Evolutionary conservation across 1,140 invertebrate genomes (phyloP).

Genomic region (Bombus fervidus): DNA sequence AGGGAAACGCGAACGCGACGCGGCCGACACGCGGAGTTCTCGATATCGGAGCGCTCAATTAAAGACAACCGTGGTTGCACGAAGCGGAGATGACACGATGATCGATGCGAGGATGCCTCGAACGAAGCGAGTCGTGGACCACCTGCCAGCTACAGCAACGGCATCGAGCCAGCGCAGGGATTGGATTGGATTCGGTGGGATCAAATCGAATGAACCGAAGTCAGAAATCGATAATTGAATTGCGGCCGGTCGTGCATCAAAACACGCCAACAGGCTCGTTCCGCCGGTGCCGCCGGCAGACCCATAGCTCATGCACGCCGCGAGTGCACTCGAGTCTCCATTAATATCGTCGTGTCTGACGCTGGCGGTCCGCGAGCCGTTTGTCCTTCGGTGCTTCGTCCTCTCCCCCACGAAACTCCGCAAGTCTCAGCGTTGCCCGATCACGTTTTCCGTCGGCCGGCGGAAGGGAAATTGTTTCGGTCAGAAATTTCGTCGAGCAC

Average conservation of each 20-base stretch:
- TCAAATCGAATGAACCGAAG: slow-evolving; percentile 38
- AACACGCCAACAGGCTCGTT: slow-evolving; percentile 38
- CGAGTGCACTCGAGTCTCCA: slow-evolving; percentile 49
- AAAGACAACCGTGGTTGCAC: not conserved
- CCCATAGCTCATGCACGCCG: slow-evolving; percentile 45
- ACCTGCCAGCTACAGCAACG: slow-evolving; percentile 5
- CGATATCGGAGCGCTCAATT: not conserved
- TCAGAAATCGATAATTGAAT: slow-evolving; percentile 52
- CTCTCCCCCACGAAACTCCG: not conserved
- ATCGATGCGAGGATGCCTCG: slow-evolving; percentile 6
- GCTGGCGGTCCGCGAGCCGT: slow-evolving; percentile 12
- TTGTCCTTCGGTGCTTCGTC: slow-evolving; percentile 4
- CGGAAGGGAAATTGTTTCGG: not conserved
- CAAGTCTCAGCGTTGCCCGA: not conserved
- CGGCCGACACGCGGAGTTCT: not conserved
- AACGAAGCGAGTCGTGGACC: not conserved
- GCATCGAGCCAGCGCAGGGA: not conserved
- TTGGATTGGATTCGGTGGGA: slow-evolving; percentile 32
- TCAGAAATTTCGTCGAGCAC: not conserved
- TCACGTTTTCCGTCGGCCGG: not conserved
- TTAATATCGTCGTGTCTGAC: slow-evolving; percentile 50
- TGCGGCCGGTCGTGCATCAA: slow-evolving; percentile 43
- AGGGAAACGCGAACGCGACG: not conserved
- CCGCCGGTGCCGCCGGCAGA: slow-evolving; percentile 29
- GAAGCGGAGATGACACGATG: slow-evolving; percentile 8